A percentile compares a stretch with the other conserved stretches of the same genome.
Evolutionary conservation across 2,797 vertebrate species (phyloP).

Genomic region (Protonibea diacanthus): DNA sequence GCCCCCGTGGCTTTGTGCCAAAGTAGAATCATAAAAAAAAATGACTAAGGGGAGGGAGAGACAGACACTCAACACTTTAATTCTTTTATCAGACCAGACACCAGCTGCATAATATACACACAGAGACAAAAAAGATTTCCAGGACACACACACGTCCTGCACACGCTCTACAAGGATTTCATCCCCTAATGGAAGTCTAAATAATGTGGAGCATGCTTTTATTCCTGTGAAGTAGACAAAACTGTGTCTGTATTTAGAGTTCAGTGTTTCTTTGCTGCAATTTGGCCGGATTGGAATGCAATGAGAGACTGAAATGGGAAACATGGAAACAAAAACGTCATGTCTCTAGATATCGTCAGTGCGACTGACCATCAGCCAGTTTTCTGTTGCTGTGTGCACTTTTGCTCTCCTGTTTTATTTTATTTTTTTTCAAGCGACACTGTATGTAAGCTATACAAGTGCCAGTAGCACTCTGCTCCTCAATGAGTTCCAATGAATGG

Average conservation of each 20-base stretch:
- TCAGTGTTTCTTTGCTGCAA: slow-evolving; percentile 23
- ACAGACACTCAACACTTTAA: slow-evolving; percentile 42
- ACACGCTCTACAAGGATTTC: slow-evolving; percentile 37
- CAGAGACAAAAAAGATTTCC: slow-evolving; percentile 32
- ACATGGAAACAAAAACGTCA: neutral
- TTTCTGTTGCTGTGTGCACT: slow-evolving; percentile 58
- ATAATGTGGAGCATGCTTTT: slow-evolving; percentile 38
- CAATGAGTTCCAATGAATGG: slow-evolving; percentile 82
- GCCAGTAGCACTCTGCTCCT: slow-evolving; percentile 73
- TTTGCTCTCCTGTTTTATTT: slow-evolving; percentile 37
- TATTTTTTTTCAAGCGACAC: slow-evolving; percentile 20
- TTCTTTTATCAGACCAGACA: slow-evolving; percentile 52
- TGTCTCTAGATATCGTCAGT: slow-evolving; percentile 18
- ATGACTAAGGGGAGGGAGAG: slow-evolving; percentile 33
- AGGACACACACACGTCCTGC: slow-evolving; percentile 19
- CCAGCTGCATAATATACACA: slow-evolving; percentile 40
- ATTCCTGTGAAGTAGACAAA: slow-evolving; percentile 39
- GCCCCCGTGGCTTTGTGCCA: slow-evolving; percentile 52
- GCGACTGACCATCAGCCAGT: slow-evolving; percentile 28
- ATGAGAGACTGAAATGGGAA: neutral
- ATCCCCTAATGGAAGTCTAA: slow-evolving; percentile 50
- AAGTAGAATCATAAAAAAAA: slow-evolving; percentile 24
- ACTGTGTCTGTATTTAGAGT: slow-evolving; percentile 14
- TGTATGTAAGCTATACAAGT: slow-evolving; percentile 67
- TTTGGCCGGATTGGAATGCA: slow-evolving; percentile 18